A percentile compares a stretch with the other conserved stretches of the same genome.
Evolutionary conservation across 2,113 vertebrate species (phyloP).

Genomic region (Malaclemys terrapin): DNA sequence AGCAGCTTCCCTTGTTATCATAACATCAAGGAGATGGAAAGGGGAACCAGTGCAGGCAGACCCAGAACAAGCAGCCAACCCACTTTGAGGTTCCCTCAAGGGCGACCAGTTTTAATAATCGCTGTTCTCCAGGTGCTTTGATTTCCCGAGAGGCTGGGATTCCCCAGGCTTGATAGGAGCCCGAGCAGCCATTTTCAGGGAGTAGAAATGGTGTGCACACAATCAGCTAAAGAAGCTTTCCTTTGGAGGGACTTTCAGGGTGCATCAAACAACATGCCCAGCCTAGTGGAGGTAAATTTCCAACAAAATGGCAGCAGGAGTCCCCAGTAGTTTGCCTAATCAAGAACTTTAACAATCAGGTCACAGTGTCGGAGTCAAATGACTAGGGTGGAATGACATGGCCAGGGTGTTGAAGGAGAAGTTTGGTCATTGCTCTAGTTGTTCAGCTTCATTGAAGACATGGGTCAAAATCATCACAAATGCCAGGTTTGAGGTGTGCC

Average conservation of each 20-base stretch:
- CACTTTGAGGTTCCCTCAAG: accelerated
- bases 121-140: accelerated
- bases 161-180: neutral
- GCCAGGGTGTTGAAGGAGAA: neutral
- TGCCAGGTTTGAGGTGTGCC: no score
- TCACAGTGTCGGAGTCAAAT: accelerated
- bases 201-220: accelerated
- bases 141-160: neutral
- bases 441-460: no score
- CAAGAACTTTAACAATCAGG: accelerated
- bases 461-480: no score
- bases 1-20: neutral
- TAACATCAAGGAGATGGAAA: neutral
- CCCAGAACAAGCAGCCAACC: neutral
- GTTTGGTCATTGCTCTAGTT: neutral
- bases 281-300: neutral
- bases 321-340: neutral
- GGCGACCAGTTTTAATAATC: neutral
- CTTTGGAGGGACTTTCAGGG: neutral
- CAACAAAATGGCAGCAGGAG: accelerated
- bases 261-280: neutral
- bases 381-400: neutral
- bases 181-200: accelerated
- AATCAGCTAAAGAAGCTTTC: neutral
- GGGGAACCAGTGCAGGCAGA: neutral